Base-by-base conservation (phyloP, 1,140 invertebrate species). In the Drosophila sproati region DNA sequence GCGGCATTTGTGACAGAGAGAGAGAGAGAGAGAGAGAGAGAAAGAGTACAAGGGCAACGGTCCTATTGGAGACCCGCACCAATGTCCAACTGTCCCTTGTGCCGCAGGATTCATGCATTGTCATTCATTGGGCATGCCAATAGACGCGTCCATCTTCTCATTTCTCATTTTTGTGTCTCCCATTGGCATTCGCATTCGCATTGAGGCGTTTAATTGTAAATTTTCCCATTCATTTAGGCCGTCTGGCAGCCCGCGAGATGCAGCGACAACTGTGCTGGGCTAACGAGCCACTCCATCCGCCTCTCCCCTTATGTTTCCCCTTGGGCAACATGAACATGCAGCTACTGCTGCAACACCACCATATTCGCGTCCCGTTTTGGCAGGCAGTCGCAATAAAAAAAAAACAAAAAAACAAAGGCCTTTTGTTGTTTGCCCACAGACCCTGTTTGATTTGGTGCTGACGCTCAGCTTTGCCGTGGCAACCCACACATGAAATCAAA, bases 141-240 rank as follows among this genome's bases (percentile, higher is more conserved):
- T 73, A 63, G 73, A 80, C 64, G 67, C 50, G 63, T 63, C 54
- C 61, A 45, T 60, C 50, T 60, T 37, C n/a, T 12, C 51, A 8
- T 34, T 57, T 56, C 12, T 12, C 35, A 3, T 29, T 41, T 41
- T 41, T 2, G 37, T 39, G 12, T 8, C 6, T 7, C 4, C 20
- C 28, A 20, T 56, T 52, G 5, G 0, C 55, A 41, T 29, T 51
- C 37, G 37, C 4, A 48, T 48, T 68, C 39, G 68, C 77, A 60
- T 47, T 62, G 77, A 61, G 56, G 52, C 72, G 62, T 70, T 77
- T 80, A 89, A 88, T 83, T 88, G 83, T 82, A 62, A 82, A 87
- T 78, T 88, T 82, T 60, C 74, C 67, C 77, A 82, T 70, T 77
- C 73, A 71, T 87, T 87, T 70, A 60, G 54, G 54, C 48, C 34